Evolutionary conservation across 53 echinoderm and acorn worm species (phyloP), one percentile per base, ranked within the genome.

Genomic region (Henricia sp.): DNA sequence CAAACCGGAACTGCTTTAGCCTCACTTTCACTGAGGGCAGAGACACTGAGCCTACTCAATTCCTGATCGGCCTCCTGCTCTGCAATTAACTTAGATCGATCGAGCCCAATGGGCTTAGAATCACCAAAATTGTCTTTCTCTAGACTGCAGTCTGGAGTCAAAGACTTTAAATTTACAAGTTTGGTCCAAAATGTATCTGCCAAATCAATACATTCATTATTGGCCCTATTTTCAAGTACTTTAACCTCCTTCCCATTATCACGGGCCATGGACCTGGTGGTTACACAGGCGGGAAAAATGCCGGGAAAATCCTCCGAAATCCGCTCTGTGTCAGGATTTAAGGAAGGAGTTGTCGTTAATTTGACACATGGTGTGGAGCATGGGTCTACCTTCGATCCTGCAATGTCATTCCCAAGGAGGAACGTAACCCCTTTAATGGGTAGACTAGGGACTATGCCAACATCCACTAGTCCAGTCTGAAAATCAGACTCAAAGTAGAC

Each of bases 1-100:
- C 88, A 80, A 41, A 52, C 82, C 21, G 88, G 82, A 21, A 82
- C 71, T 20, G 69, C 43, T 14, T 37, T 57, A 28, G 88, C 80
- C 34, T 71, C 88, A 11, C 37, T 42, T 63, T 88, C 71, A 36
- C 27, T 73, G 24, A 73, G 53, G 11, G 48, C 57, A 13, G 24
- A 46, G 55, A 10, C 27, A 29, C 11, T 19, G 23, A 71, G 27
- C 17, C 20, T 34, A 21, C 11, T 26, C 41, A 58, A 17, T 27
- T 54, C 37, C 23, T 3, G 54, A 59, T 72, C 72, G 21, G 34
- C 37, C 36, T 65, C 20, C 50, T 85, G 73, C 23, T 71, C 56
- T 48, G 20, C 35, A 30, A 70, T 40, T 28, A 85, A 42, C 34
- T 52, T 54, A 20, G 37, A 9, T 59, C 34, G 37, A 53, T 27